phyloP scores from a whole-genome alignment of 1,140 invertebrate genomes.

The Leucophenga varia region DNA sequence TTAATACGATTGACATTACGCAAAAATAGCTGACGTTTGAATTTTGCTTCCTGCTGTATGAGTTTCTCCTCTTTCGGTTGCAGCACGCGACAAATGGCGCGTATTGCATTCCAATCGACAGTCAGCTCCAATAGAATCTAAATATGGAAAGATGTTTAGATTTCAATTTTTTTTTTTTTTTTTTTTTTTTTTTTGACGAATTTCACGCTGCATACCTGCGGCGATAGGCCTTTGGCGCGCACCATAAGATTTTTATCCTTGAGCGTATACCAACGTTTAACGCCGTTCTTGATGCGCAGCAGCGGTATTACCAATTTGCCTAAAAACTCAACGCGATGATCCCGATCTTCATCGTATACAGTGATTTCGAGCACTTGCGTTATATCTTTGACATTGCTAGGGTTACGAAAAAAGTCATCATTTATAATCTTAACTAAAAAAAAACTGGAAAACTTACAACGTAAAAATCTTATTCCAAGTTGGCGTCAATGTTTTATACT shows the following conservation, averaged over 20 bases:
- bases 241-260: conserved; percentile 94
- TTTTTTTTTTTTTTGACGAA: too few relatives aligned
- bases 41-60: conserved; percentile 91
- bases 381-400: conserved; percentile 94
- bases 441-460: conserved; percentile 72
- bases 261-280: conserved; percentile 92
- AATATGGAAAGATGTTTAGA: not conserved
- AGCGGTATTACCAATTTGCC: conserved; percentile 92
- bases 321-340: conserved; percentile 97
- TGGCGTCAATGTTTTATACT: conserved; percentile 95
- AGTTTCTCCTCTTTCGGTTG: conserved; percentile 96
- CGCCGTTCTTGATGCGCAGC: conserved; percentile 82
- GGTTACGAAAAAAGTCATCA: conserved; percentile 43
- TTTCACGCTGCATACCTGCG: too few relatives aligned
- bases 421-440: conserved; percentile 12
- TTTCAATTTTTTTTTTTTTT: not conserved
- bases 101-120: conserved; percentile 88
- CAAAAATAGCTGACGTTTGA: conserved; percentile 92
- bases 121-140: conserved; percentile 79
- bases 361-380: conserved; percentile 96
- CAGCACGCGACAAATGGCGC: conserved; percentile 82
- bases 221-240: conserved; percentile 85
- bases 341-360: conserved; percentile 96
- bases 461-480: conserved; percentile 99
- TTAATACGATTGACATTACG: conserved; percentile 92